phyloP scores from a whole-genome alignment of 2,797 vertebrate genomes.

The Mus minutoides region DNA sequence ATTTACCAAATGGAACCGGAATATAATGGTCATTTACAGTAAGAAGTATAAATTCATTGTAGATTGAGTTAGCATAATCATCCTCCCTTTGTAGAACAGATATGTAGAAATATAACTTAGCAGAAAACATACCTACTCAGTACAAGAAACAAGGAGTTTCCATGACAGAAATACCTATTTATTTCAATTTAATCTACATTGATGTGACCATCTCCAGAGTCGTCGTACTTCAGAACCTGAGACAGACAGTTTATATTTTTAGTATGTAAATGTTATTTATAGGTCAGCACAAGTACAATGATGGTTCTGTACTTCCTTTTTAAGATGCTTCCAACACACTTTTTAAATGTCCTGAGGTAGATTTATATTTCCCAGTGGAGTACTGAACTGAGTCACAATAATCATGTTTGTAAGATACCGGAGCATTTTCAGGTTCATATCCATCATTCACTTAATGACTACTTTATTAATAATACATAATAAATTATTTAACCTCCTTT shows the following conservation, averaged over 20 bases:
- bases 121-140: slow-evolving; percentile 35
- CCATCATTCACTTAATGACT: neutral
- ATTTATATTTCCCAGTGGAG: slow-evolving; percentile 33
- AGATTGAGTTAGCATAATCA: slow-evolving; percentile 25
- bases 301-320: neutral
- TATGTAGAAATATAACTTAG: slow-evolving; percentile 65
- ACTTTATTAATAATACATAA: neutral
- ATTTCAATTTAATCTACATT: slow-evolving; percentile 51
- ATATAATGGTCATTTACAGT: slow-evolving; percentile 60
- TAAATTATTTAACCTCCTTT: neutral
- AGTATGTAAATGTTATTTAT: slow-evolving; percentile 36
- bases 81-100: neutral
- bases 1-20: slow-evolving; percentile 51
- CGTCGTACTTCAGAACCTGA: neutral
- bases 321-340: neutral
- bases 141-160: slow-evolving; percentile 8
- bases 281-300: neutral
- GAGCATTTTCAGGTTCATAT: neutral
- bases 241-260: slow-evolving; percentile 57
- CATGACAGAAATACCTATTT: slow-evolving; percentile 50
- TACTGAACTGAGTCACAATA: neutral
- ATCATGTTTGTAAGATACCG: neutral
- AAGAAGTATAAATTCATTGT: slow-evolving; percentile 40
- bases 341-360: slow-evolving; percentile 23
- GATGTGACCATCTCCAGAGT: slow-evolving; percentile 13